Percentiles rank a stretch among this genome's conserved stretches.
Evolutionary conservation across 2,888 invertebrate genomes (phyloP).

Genomic region (Drosophila anomalipes): DNA sequence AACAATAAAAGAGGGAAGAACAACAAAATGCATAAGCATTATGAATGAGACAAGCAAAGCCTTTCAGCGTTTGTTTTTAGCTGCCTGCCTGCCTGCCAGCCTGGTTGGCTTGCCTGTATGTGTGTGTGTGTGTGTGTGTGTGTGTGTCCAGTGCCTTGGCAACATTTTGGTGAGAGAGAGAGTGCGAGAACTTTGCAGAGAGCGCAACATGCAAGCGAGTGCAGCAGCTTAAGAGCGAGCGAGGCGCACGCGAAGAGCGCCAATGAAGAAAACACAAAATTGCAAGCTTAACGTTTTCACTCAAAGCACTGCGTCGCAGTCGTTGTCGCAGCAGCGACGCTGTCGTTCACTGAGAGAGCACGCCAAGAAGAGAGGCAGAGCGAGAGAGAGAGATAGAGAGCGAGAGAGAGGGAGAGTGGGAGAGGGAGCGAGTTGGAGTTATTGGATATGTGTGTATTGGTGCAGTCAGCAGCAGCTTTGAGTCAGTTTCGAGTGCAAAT

Average conservation of each 20-base stretch:
- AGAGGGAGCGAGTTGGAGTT: constrained; percentile 28
- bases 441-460: constrained; percentile 19
- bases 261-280: constrained; percentile 1
- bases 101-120: not conserved
- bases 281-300: constrained; percentile 50
- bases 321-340: constrained; percentile 11
- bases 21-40: constrained; percentile 50
- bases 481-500: constrained; percentile 55
- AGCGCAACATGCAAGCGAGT: constrained; percentile 54
- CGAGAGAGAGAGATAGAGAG: not conserved
- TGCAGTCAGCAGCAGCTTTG: constrained; percentile 35
- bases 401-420: constrained; percentile 5
- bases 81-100: not conserved
- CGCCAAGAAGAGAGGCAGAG: not conserved
- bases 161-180: constrained; percentile 54
- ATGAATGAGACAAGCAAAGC: constrained; percentile 63
- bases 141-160: constrained; percentile 38
- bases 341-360: not conserved
- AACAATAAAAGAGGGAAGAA: not conserved
- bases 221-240: constrained; percentile 51
- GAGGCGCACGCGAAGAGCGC: constrained; percentile 22
- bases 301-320: constrained; percentile 55
- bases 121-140: constrained; percentile 21
- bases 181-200: constrained; percentile 13
- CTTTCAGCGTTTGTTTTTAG: constrained; percentile 32